Conservation (phyloP, 2,888 invertebrate species). For the Amblyjoppa proteus region DNA sequence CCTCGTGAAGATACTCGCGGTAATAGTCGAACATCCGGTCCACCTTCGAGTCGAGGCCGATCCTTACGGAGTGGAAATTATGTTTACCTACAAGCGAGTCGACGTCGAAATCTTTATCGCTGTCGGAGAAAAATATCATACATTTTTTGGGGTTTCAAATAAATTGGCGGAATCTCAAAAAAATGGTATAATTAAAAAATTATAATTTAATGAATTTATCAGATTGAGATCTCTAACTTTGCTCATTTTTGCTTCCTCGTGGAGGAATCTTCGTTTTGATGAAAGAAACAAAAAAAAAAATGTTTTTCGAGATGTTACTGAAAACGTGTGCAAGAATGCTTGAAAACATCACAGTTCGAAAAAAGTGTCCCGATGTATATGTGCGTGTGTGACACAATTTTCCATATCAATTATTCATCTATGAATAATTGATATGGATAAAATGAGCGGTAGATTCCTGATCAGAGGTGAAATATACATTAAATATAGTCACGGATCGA, state of each 20-base stretch:
- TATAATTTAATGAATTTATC: background rate
- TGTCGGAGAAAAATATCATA: background rate
- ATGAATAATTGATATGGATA: too few relatives aligned
- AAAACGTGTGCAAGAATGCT: too few relatives aligned
- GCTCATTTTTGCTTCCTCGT: background rate
- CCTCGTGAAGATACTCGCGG: slow-evolving; percentile 90
- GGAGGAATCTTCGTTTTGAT: too few relatives aligned
- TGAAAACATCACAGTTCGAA: too few relatives aligned
- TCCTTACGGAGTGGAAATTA: slow-evolving; percentile 96
- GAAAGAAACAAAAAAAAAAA: too few relatives aligned
- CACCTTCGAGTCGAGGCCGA: slow-evolving; percentile 96
- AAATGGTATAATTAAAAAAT: background rate
- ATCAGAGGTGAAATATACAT: too few relatives aligned
- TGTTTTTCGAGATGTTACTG: too few relatives aligned
- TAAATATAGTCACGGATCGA: too few relatives aligned
- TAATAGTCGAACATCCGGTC: slow-evolving; percentile 89
- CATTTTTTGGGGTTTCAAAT: background rate
- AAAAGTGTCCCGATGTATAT: too few relatives aligned
- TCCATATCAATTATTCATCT: background rate
- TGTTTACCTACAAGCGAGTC: slow-evolving; percentile 91
- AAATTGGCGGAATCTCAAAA: background rate
- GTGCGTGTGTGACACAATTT: background rate
- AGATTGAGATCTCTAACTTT: background rate
- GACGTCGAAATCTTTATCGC: background rate
- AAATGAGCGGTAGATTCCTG: too few relatives aligned